Base-by-base conservation (phyloP, 2,113 vertebrate species). In the Lagenorhynchus albirostris region DNA sequence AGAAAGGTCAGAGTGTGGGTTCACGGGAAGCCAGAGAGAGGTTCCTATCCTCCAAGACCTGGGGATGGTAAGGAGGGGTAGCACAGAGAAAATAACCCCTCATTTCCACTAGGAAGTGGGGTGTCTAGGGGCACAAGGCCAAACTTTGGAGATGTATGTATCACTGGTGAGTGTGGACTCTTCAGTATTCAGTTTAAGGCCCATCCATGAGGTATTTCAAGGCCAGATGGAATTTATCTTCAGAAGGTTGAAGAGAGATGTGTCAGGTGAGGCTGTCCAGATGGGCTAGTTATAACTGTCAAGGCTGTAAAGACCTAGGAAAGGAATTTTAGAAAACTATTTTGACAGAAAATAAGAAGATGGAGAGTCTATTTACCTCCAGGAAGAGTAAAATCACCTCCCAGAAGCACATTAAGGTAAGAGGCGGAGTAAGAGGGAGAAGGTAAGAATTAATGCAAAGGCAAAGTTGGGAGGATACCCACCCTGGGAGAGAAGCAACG, bases 291-390 rank as follows among this genome's bases (percentile, higher is more conserved):
- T 73, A 79, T 20, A 89, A 11, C 47, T 95, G 53, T 92, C 73
- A 77, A 15, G 20, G 38, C 10, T 92, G 6, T 86, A 67, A 93
- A 89, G 71, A 81, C 11, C 81, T 73, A 50, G 91, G 79, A 89
- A 86, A 92, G 65, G 31, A 76, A 17, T 68, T 95, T 96, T 41
- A 74, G 44, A 94, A 73, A 94, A 91, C 4, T 8, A 10, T 70
- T 80, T 90, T 87, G 67, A 86, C 80, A 74, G 67, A 90, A 95
- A 92, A 68, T 70, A 91, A 95, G 12, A 82, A 81, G n/a, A 77
- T 89, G 23, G 84, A 86, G 92, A 65, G 73, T 73, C 74, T 94
- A 47, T 55, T 92, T 38, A n/a, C 41, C 4, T 9, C 44, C 17
- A 79, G 85, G 23, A 87, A 55, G 68, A 80, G 53, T 63, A 82